Conservation (phyloP, 2,888 invertebrate species). For the Scaptomyza caliginosa region DNA sequence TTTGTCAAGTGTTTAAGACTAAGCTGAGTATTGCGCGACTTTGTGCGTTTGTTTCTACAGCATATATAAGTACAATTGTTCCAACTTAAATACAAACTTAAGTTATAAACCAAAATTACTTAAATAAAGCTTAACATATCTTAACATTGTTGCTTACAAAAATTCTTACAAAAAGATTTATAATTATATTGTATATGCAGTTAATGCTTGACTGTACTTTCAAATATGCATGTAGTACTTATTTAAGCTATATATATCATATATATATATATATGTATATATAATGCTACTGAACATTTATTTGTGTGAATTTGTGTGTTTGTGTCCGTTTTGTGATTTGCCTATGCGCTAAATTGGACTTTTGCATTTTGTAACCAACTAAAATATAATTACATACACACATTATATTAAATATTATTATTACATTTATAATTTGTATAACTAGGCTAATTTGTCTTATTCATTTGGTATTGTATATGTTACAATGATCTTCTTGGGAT, state of each 20-base stretch:
- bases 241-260: slow-evolving; percentile 20
- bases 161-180: slow-evolving; percentile 46
- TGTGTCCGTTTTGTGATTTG: slow-evolving; percentile 6
- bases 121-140: slow-evolving; percentile 11
- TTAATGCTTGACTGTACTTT: not conserved
- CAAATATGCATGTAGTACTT: slow-evolving; percentile 7
- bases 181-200: slow-evolving; percentile 35
- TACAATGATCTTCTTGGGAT: slow-evolving; percentile 69
- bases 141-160: slow-evolving; percentile 40
- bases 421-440: slow-evolving; percentile 60
- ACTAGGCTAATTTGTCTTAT: slow-evolving; percentile 65
- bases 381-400: slow-evolving; percentile 29
- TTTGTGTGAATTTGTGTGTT: slow-evolving; percentile 14
- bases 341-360: slow-evolving; percentile 51
- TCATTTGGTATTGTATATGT: slow-evolving; percentile 70
- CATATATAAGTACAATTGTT: slow-evolving; percentile 4
- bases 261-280: slow-evolving; percentile 8
- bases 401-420: slow-evolving; percentile 11
- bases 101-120: slow-evolving; percentile 16
- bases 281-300: slow-evolving; percentile 39
- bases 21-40: slow-evolving; percentile 28
- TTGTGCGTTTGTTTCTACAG: slow-evolving; percentile 40
- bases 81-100: slow-evolving; percentile 19
- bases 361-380: slow-evolving; percentile 44
- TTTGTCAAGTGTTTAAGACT: too few species aligned